Percentiles rank a stretch among this genome's conserved stretches.
Conservation (phyloP, 2,888 invertebrate genomes). For the Tachina lurida region DNA sequence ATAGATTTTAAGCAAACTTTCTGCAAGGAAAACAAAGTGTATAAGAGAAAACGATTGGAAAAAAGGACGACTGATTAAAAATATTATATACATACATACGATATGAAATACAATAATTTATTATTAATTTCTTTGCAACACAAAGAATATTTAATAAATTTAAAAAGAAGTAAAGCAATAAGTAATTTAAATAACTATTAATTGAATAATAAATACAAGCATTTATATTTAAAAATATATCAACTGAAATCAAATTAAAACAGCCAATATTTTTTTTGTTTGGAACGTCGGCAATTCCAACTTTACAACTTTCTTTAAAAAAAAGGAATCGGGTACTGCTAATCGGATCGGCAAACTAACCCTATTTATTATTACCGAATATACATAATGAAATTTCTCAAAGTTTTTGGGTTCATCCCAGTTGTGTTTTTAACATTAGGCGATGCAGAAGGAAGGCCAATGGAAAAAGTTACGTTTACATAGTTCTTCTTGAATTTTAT, state of each 20-base stretch:
- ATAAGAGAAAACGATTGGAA: slow-evolving; percentile 71
- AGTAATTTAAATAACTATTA: slow-evolving; percentile 34
- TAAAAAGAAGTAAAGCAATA: slow-evolving; percentile 47
- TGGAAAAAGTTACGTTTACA: too few species aligned
- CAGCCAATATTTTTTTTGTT: too few species aligned
- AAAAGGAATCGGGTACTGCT: too few species aligned
- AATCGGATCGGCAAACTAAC: too few species aligned
- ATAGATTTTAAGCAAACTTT: slow-evolving; percentile 52
- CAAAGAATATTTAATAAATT: slow-evolving; percentile 40
- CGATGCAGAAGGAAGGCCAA: too few species aligned
- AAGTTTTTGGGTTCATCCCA: too few species aligned
- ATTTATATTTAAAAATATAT: slow-evolving; percentile 60
- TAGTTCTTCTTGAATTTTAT: too few species aligned
- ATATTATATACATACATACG: slow-evolving; percentile 25
- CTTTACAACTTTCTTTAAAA: too few species aligned
- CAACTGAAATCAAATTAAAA: slow-evolving; percentile 3
- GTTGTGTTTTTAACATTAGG: too few species aligned
- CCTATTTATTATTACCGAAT: too few species aligned
- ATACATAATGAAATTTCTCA: too few species aligned
- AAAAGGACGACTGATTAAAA: slow-evolving; percentile 78
- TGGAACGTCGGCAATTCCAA: too few species aligned
- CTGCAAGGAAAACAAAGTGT: slow-evolving; percentile 25
- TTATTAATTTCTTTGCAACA: slow-evolving; percentile 42
- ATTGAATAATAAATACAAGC: slow-evolving; percentile 52
- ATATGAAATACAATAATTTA: slow-evolving; percentile 38